Conservation (phyloP, 2,113 vertebrate species). For the Oreochromis aureus region DNA sequence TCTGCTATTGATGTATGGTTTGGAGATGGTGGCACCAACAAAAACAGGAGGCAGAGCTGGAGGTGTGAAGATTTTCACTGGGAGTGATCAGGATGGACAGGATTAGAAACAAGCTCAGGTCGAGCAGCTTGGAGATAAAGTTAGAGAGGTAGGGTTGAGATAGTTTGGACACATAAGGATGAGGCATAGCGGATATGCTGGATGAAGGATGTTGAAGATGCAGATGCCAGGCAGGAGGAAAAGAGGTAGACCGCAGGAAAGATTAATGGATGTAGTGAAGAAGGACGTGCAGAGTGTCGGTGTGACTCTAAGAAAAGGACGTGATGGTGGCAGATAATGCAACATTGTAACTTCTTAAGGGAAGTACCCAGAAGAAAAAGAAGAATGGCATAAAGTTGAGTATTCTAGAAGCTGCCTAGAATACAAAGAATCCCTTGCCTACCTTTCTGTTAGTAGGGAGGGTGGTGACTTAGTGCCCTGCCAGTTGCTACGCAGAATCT, state of each 20-base stretch:
- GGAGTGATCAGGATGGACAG: rapidly evolving
- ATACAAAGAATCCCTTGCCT: not conserved
- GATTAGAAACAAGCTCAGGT: rapidly evolving
- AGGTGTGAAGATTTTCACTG: not conserved
- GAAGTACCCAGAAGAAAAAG: rapidly evolving
- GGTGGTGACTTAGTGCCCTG: rapidly evolving
- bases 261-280: not conserved
- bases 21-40: not conserved
- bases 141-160: not conserved
- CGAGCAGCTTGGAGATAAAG: not conserved
- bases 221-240: not conserved
- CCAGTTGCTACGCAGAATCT: not conserved
- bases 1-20: not conserved
- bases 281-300: not conserved
- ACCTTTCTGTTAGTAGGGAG: not conserved
- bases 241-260: not conserved
- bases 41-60: not conserved
- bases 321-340: not conserved
- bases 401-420: not conserved
- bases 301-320: not conserved
- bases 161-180: not conserved
- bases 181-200: rapidly evolving
- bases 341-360: not conserved
- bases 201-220: not conserved
- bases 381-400: not conserved